Evolutionary conservation across 2,113 vertebrate genomes (phyloP).

Genomic region (Callopanchax toddi): DNA sequence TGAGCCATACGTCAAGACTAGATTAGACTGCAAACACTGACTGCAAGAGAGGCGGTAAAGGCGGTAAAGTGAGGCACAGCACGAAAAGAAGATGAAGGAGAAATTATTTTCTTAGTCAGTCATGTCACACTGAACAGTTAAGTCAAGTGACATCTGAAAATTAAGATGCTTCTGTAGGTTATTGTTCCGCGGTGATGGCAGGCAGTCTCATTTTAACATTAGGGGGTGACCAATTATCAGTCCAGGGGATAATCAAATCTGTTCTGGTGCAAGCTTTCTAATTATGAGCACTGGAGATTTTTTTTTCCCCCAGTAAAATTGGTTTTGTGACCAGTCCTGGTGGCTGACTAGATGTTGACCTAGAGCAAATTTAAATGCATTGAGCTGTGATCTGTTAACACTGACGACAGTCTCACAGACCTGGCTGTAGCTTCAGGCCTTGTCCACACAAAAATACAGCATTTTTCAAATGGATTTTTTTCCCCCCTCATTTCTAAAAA

Average conservation of each 20-base stretch:
- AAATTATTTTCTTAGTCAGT: not conserved
- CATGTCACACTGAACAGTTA: not conserved
- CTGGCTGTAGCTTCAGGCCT: no score
- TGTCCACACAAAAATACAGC: no score
- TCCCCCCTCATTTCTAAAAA: no score
- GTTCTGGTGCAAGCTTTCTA: not conserved
- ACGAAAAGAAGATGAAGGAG: slow-evolving; percentile 4
- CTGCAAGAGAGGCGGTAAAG: slow-evolving; percentile 6
- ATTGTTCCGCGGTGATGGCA: not conserved
- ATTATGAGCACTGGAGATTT: not conserved
- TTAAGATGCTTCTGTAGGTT: not conserved
- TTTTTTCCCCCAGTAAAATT: not conserved
- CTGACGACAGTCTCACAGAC: no score
- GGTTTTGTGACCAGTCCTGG: not conserved
- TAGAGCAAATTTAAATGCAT: no score
- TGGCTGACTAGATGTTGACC: no score
- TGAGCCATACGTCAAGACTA: slow-evolving; percentile 46
- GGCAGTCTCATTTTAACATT: not conserved
- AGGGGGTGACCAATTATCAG: not conserved
- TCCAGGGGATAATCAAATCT: not conserved
- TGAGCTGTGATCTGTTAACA: no score
- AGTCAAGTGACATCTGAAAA: not conserved
- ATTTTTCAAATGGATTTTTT: no score
- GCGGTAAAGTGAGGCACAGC: not conserved
- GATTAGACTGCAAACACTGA: slow-evolving; percentile 55